Evolutionary conservation across 2,113 vertebrate species (phyloP), one percentile per base, ranked within the genome.

Genomic region (Odocoileus hemionus): DNA sequence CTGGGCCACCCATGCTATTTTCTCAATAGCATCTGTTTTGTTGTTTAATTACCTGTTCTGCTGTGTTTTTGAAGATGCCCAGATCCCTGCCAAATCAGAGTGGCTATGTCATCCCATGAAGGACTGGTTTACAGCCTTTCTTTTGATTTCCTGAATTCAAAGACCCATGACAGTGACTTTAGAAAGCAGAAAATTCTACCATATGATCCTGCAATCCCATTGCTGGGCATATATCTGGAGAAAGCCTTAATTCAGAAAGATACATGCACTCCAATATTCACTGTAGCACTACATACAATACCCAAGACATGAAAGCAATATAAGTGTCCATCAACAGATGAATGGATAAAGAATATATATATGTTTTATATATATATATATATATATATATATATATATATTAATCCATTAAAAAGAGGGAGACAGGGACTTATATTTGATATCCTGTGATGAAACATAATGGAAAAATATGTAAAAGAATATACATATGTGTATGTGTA

Each of bases 21-120:
- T 96, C 87, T 86, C 89, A 94, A 23, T 88, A 61, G 94, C 89
- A 97, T 98, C 7, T 76, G 74, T 89, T 98, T 95, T 95, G 78
- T 67, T 95, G 74, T 98, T 79, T 98, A 97, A 98, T 98, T 96
- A 97, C 89, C 50, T 60, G 95, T 47, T 67, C 47, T 84, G 9
- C 36, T 47, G 60, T 50, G 50, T 94, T 96, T 95, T 16, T 78
- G 94, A 67, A 95, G 94, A 95, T 12, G 0, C 25, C 86, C 90
- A 93, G 93, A 52, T 78, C 7, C 25, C 43, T 26, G 39, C n/a
- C 74, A 95, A 92, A 98, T 10, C 93, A 47, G 82, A 43, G 60
- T 67, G 36, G 45, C 21, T n/a, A 5, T 82, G 87, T 83, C 47
- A 33, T 76, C 57, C 36, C 0, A 6, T 52, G 78, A 58, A 85